These are phyloP conservation scores for Keiferia lycopersicella DNA, from an alignment of 2,888 invertebrate genomes.

Conservation along the genomic window DNA sequence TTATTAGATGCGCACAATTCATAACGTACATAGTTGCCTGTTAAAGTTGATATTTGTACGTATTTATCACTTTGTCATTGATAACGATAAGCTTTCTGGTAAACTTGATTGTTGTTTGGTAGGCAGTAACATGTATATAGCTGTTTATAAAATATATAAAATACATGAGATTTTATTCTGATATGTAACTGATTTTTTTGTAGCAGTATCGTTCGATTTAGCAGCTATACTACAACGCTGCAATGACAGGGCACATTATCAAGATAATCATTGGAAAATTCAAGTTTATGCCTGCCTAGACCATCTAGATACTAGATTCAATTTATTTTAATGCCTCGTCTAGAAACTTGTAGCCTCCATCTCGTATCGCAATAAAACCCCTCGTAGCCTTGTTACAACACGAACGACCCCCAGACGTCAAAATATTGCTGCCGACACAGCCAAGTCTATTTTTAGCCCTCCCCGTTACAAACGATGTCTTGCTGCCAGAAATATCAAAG, in stretches of 20 bases:
- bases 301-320: too few relatives aligned
- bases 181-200: too few relatives aligned
- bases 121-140: too few relatives aligned
- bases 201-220: too few relatives aligned
- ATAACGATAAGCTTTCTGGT: too few relatives aligned
- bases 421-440: background rate
- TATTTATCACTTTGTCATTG: background rate
- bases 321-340: background rate
- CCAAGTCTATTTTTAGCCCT: conserved; percentile 14
- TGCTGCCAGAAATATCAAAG: background rate
- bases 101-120: background rate
- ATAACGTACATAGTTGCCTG: background rate
- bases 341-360: background rate
- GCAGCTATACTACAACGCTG: too few relatives aligned
- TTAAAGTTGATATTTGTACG: background rate
- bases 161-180: too few relatives aligned
- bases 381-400: background rate
- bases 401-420: background rate
- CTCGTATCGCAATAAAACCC: conserved; percentile 1
- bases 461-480: background rate
- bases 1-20: background rate
- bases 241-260: too few relatives aligned
- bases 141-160: too few relatives aligned
- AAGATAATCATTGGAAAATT: too few relatives aligned
- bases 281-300: too few relatives aligned